These are phyloP conservation scores for Rhadina sibilatrix DNA, from an alignment of 2,113 vertebrate genomes.

Conservation along the genomic window DNA sequence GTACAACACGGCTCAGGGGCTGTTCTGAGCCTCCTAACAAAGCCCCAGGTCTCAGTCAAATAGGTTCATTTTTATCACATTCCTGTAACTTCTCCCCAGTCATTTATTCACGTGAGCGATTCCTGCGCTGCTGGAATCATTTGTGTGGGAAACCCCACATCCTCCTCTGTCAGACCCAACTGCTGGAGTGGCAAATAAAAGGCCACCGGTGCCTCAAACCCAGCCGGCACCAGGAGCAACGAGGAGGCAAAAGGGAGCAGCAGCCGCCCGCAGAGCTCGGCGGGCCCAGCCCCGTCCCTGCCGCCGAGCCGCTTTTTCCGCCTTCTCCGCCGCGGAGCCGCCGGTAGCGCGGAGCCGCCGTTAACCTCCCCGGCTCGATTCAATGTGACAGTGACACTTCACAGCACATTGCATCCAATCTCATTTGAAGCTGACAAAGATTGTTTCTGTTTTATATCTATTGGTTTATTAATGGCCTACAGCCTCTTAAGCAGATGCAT, in stretches of 20 bases:
- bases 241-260: neutral
- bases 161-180: neutral
- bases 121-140: accelerated
- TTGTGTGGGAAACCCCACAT: neutral
- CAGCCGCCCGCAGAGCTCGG: neutral
- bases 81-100: neutral
- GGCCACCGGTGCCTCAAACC: neutral
- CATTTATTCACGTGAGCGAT: neutral
- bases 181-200: neutral
- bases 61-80: neutral
- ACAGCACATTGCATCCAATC: constrained; percentile 79
- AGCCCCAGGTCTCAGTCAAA: neutral
- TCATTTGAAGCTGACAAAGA: constrained; percentile 80
- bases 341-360: neutral
- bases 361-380: constrained; percentile 71
- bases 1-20: neutral
- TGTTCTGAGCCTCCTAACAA: neutral
- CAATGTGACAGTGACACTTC: constrained; percentile 83
- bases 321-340: neutral
- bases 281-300: neutral
- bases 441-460: constrained; percentile 81
- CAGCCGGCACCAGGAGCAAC: neutral
- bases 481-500: constrained; percentile 85
- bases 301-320: neutral
- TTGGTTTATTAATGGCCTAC: constrained; percentile 84